Evolutionary conservation across 1,140 invertebrate species (phyloP).

Genomic region (Temnothorax longispinosus): DNA sequence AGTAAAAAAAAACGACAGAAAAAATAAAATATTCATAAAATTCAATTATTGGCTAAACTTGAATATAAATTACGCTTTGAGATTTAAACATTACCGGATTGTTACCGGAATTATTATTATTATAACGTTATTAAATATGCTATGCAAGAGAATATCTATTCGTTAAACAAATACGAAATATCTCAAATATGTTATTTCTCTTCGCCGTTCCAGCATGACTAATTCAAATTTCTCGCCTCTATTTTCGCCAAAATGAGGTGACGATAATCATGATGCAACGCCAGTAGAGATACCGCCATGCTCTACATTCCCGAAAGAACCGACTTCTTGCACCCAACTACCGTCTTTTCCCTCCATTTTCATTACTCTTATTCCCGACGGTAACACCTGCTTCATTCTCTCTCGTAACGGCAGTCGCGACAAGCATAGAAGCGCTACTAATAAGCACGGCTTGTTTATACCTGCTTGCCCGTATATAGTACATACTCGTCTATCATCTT

Average conservation of each 20-base stretch:
- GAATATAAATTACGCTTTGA: neutral
- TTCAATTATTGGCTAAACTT: neutral
- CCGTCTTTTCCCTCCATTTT: conserved; percentile 51
- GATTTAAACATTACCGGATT: neutral
- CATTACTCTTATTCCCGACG: conserved; percentile 54
- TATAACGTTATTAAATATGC: neutral
- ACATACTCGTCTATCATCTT: neutral
- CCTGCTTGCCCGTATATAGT: neutral
- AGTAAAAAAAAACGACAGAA: neutral
- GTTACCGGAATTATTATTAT: neutral
- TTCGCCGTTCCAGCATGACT: neutral
- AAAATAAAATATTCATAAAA: neutral
- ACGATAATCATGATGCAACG: conserved; percentile 52
- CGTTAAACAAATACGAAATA: conserved; percentile 1
- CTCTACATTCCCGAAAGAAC: conserved; percentile 36
- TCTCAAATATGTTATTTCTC: neutral
- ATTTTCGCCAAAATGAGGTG: conserved; percentile 18
- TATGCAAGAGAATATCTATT: neutral
- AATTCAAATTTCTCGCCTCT: conserved; percentile 35
- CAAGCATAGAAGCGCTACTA: conserved; percentile 37
- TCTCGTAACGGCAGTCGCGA: conserved; percentile 22
- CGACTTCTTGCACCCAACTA: conserved; percentile 22
- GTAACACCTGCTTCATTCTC: conserved; percentile 49
- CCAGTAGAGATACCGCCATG: neutral
- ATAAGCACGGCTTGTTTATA: conserved; percentile 46